A percentile compares a stretch with the other conserved stretches of the same genome.
These are phyloP conservation scores for Lepidocolaptes lacrymiger DNA, from an alignment of 2,797 vertebrate species.

Conservation along the genomic window DNA sequence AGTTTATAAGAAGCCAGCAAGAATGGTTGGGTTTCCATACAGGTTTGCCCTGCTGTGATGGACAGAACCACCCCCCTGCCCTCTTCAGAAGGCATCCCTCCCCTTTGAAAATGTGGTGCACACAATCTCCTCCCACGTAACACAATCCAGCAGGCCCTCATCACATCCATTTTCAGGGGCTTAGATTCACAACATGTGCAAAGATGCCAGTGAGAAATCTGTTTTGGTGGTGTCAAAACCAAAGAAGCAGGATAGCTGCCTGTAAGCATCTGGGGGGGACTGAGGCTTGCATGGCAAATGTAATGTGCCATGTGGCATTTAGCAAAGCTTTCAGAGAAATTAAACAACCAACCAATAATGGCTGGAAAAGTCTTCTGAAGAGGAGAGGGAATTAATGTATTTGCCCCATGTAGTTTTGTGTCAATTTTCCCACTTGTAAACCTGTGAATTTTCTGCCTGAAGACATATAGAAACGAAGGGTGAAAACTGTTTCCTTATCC, in stretches of 20 bases:
- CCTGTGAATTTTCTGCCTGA: conserved; percentile 9
- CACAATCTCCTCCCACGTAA: neutral
- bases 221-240: neutral
- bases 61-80: neutral
- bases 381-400: neutral
- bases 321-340: neutral
- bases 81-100: conserved; percentile 1
- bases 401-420: neutral
- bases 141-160: neutral
- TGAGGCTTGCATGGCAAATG: neutral
- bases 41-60: conserved; percentile 34
- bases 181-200: neutral
- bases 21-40: conserved; percentile 38
- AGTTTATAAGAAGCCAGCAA: conserved; percentile 26
- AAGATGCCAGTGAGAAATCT: neutral
- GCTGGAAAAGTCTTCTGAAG: neutral
- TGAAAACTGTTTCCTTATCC: neutral
- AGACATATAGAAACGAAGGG: neutral
- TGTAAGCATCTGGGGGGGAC: neutral
- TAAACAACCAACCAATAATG: neutral
- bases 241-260: neutral
- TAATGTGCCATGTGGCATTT: no score
- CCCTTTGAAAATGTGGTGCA: neutral
- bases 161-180: neutral
- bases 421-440: conserved; percentile 33